phyloP scores from a whole-genome alignment of 2,797 vertebrate species.

The Macroramphosus scolopax region DNA sequence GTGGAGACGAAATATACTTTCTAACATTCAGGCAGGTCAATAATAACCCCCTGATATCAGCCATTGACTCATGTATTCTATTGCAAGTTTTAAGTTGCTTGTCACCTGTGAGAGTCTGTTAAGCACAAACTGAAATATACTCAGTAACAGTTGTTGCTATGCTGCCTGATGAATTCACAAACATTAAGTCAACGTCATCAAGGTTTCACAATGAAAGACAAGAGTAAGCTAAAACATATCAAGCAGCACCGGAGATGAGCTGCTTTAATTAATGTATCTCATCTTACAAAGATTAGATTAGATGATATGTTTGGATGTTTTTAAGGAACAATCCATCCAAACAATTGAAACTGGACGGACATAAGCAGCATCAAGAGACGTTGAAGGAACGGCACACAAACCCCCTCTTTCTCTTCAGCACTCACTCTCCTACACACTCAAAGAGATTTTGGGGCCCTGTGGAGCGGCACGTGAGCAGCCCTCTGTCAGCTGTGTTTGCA shows the following conservation, averaged over 20 bases:
- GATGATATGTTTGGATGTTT: conserved; percentile 33
- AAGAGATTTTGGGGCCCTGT: conserved; percentile 72
- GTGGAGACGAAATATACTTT: conserved; percentile 43
- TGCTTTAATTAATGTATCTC: conserved; percentile 9
- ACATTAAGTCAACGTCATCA: too few relatives aligned
- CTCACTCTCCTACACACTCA: conserved; percentile 58
- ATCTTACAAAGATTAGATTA: conserved; percentile 31
- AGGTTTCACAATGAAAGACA: too few relatives aligned
- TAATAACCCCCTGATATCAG: conserved; percentile 49
- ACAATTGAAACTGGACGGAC: conserved; percentile 60
- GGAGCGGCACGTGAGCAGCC: conserved; percentile 87
- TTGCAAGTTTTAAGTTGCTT: conserved; percentile 21
- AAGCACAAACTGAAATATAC: conserved; percentile 14
- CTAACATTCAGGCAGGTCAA: conserved; percentile 59
- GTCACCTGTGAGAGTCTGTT: conserved; percentile 12
- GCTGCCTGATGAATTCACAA: too few relatives aligned
- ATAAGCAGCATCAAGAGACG: conserved; percentile 56
- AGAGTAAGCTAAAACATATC: conserved; percentile 1
- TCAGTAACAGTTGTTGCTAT: too few relatives aligned
- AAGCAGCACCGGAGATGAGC: not conserved
- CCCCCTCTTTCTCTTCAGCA: conserved; percentile 44
- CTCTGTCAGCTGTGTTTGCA: conserved; percentile 98
- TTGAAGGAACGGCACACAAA: conserved; percentile 57
- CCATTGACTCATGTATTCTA: conserved; percentile 39
- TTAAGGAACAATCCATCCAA: conserved; percentile 41